A percentile compares a stretch with the other conserved stretches of the same genome.
Evolutionary conservation across 2,113 vertebrate genomes (phyloP).

Genomic region (Rynchops niger): DNA sequence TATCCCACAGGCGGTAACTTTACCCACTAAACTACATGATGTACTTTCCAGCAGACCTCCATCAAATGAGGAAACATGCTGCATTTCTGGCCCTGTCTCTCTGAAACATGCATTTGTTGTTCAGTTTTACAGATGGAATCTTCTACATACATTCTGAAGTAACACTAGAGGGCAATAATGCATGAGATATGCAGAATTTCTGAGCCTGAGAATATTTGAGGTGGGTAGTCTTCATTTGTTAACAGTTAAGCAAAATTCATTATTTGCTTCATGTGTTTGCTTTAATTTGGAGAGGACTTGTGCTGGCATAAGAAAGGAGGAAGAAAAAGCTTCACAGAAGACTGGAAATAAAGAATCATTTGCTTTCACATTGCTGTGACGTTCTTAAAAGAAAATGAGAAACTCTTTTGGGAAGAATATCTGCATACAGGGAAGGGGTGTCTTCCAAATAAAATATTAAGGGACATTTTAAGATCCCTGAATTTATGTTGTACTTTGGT

Average conservation of each 20-base stretch:
- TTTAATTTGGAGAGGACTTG: constrained; percentile 5
- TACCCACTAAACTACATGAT: no score
- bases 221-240: background rate
- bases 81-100: background rate
- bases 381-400: background rate
- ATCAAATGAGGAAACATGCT: no score
- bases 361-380: background rate
- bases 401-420: background rate
- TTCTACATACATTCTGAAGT: background rate
- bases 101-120: background rate
- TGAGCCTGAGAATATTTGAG: background rate
- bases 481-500: background rate
- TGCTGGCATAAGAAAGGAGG: background rate
- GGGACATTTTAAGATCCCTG: background rate
- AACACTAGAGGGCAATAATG: constrained; percentile 68
- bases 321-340: background rate
- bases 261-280: background rate
- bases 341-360: background rate
- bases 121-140: background rate
- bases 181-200: background rate
- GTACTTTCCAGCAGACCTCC: no score
- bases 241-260: background rate
- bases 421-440: background rate
- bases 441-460: background rate
- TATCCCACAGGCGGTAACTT: background rate